phyloP scores from a whole-genome alignment of 1,140 invertebrate genomes.

The Drosophila tani region DNA sequence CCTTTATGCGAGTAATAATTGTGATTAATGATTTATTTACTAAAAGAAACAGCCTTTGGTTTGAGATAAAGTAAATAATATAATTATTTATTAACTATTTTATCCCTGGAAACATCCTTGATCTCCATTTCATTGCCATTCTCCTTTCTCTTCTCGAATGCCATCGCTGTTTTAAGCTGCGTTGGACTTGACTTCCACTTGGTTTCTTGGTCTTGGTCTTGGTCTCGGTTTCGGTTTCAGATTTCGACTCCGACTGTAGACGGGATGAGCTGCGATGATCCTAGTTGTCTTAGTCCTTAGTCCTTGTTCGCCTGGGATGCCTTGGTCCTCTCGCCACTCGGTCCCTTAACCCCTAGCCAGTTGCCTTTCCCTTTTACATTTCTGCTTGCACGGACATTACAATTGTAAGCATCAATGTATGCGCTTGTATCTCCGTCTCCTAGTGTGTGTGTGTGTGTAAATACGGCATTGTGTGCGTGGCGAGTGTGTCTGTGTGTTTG shows the following conservation, averaged over 20 bases:
- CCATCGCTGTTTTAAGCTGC: background rate
- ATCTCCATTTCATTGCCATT: background rate
- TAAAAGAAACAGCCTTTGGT: background rate
- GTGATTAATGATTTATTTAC: constrained; percentile 1
- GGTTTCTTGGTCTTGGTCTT: constrained; percentile 10
- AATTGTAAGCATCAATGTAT: constrained; percentile 56
- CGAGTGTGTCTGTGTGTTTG: constrained; percentile 43
- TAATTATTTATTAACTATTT: background rate
- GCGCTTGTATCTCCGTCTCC: constrained; percentile 41
- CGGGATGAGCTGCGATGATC: constrained; percentile 31
- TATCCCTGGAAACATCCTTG: no score
- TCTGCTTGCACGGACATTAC: constrained; percentile 49
- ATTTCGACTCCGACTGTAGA: constrained; percentile 13
- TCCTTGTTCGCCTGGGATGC: constrained; percentile 9
- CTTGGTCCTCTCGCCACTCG: background rate
- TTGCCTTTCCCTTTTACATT: constrained; percentile 23
- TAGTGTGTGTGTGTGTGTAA: constrained; percentile 24
- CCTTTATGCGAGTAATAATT: background rate
- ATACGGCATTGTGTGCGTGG: constrained; percentile 36
- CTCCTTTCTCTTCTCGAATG: no score
- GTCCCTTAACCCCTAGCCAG: constrained; percentile 7
- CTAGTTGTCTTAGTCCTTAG: constrained; percentile 24
- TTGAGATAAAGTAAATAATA: background rate
- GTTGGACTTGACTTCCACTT: background rate
- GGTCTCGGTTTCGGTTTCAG: constrained; percentile 30